These are phyloP conservation scores for Miichthys miiuy DNA, from an alignment of 2,797 vertebrate genomes.

Conservation along the genomic window DNA sequence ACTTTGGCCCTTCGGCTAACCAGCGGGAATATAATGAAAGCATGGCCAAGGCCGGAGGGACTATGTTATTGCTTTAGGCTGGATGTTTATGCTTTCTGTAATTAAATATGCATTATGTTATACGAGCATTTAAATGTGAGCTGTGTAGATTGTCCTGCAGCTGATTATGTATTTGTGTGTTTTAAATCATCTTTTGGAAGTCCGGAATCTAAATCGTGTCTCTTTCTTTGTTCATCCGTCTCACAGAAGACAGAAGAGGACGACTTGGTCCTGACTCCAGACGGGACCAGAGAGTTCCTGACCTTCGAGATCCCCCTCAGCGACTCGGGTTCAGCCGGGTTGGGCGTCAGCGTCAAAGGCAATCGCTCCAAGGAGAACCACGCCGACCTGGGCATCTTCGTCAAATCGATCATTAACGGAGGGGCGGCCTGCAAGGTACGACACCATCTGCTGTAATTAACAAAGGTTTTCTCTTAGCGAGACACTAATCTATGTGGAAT, in stretches of 20 bases:
- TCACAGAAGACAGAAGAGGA: constrained; percentile 91
- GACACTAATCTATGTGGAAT: neutral
- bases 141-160: neutral
- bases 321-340: constrained; percentile 95
- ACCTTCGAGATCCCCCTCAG: constrained; percentile 97
- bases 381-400: constrained; percentile 96
- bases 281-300: constrained; percentile 95
- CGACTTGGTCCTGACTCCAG: constrained; percentile 93
- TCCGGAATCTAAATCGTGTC: neutral
- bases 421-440: constrained; percentile 96
- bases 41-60: neutral
- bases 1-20: constrained; percentile 37
- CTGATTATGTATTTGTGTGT: neutral
- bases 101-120: neutral
- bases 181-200: neutral
- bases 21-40: neutral
- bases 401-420: constrained; percentile 98
- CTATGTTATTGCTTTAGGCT: neutral
- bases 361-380: constrained; percentile 98
- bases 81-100: neutral
- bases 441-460: neutral
- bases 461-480: no score
- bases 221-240: neutral
- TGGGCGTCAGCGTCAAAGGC: constrained; percentile 97
- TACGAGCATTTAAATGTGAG: constrained; percentile 2